phyloP scores from a whole-genome alignment of 2,113 vertebrate species.

The Otus sunia region DNA sequence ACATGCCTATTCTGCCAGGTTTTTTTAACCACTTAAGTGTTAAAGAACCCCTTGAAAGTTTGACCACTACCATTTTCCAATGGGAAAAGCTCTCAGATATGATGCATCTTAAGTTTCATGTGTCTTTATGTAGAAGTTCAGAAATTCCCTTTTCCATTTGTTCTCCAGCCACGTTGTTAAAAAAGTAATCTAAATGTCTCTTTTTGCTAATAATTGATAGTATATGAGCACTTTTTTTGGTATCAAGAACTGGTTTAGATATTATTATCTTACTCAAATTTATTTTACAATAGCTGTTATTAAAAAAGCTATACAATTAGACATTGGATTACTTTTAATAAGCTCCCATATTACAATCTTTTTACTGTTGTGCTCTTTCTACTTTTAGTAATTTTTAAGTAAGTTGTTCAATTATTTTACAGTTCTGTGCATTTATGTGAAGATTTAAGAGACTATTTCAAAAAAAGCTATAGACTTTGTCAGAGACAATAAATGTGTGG shows the following conservation, averaged over 20 bases:
- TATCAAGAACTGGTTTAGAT: not conserved
- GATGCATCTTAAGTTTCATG: not conserved
- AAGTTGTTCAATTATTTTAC: not conserved
- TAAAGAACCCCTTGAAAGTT: not conserved
- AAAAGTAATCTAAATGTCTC: not conserved
- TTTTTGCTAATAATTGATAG: not conserved
- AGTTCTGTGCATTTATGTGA: not conserved
- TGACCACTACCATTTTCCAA: not conserved
- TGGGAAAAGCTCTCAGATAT: not conserved
- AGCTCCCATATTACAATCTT: not conserved
- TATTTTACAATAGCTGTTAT: not conserved
- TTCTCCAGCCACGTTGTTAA: not conserved
- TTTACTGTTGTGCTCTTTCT: not conserved
- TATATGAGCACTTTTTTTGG: not conserved
- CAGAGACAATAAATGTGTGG: not conserved
- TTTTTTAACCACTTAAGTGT: not conserved
- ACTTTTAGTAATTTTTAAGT: not conserved
- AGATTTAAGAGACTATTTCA: not conserved
- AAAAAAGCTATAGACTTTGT: not conserved
- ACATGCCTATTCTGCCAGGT: not conserved
- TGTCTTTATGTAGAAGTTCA: not conserved
- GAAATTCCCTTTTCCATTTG: not conserved
- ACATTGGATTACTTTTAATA: slow-evolving; percentile 18
- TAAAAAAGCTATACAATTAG: not conserved
- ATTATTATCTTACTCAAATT: not conserved